A percentile compares a stretch with the other conserved stretches of the same genome.
These are phyloP conservation scores for Siphonodentalium dalli DNA, from an alignment of 2,888 invertebrate genomes.

Conservation along the genomic window DNA sequence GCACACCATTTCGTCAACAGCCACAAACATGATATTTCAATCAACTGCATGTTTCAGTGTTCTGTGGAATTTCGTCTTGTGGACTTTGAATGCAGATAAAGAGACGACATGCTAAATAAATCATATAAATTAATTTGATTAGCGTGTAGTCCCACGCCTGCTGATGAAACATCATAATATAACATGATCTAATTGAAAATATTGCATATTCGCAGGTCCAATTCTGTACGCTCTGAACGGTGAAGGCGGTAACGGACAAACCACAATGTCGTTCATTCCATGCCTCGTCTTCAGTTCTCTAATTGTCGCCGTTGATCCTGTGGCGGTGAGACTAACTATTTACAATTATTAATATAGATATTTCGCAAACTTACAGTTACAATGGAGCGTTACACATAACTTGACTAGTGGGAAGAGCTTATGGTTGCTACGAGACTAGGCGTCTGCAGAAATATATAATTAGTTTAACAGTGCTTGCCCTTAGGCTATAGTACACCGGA, in stretches of 20 bases:
- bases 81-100: neutral
- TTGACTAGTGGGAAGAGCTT: too few relatives aligned
- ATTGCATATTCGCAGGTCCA: conserved; percentile 36
- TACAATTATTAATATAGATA: too few relatives aligned
- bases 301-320: conserved; percentile 71
- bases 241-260: conserved; percentile 54
- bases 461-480: too few relatives aligned
- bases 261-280: conserved; percentile 44
- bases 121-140: neutral
- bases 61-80: too few relatives aligned
- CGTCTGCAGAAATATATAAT: too few relatives aligned
- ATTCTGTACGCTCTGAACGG: conserved; percentile 52
- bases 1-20: too few relatives aligned
- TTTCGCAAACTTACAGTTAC: too few relatives aligned
- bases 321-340: conserved; percentile 65
- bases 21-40: too few relatives aligned
- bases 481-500: too few relatives aligned
- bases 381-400: too few relatives aligned
- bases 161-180: neutral
- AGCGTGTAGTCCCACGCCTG: neutral
- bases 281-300: conserved; percentile 68
- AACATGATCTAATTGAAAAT: neutral
- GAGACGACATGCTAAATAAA: neutral
- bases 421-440: too few relatives aligned
- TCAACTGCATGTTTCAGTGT: too few relatives aligned